phyloP scores from a whole-genome alignment of 2,888 invertebrate species.

The Entomobrya multifasciata region DNA sequence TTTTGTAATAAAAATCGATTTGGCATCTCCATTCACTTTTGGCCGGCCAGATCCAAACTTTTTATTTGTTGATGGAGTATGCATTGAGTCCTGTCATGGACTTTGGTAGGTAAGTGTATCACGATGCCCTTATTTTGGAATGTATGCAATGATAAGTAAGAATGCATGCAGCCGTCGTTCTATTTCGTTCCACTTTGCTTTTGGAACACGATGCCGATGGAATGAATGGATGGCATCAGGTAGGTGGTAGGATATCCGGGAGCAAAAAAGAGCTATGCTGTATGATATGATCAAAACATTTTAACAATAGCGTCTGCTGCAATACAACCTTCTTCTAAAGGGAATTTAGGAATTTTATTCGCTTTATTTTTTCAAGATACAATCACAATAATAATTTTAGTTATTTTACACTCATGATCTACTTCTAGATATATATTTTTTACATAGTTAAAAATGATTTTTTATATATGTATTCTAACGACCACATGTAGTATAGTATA shows the following conservation, averaged over 20 bases:
- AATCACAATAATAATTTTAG: too few species aligned
- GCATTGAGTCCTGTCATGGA: neutral
- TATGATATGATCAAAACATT: neutral
- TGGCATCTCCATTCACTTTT: neutral
- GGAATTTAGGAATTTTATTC: slow-evolving; percentile 39
- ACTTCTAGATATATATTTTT: neutral
- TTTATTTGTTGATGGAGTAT: too few species aligned
- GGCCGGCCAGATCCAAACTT: too few species aligned
- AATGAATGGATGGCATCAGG: too few species aligned
- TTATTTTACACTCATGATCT: too few species aligned
- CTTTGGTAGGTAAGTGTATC: too few species aligned
- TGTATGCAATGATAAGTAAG: too few species aligned
- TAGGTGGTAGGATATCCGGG: too few species aligned
- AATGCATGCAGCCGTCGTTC: too few species aligned
- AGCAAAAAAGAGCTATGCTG: neutral
- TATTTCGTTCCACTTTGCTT: too few species aligned
- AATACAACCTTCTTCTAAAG: slow-evolving; percentile 21
- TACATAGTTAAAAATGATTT: slow-evolving; percentile 7
- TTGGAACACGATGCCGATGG: too few species aligned
- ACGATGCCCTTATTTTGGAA: too few species aligned
- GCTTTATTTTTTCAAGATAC: slow-evolving; percentile 7
- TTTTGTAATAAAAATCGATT: neutral
- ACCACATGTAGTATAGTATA: slow-evolving; percentile 4
- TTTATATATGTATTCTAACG: neutral
- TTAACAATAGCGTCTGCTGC: slow-evolving; percentile 5